These are phyloP conservation scores for Ctenopoma multispine DNA, from an alignment of 2,797 vertebrate genomes.

Conservation along the genomic window DNA sequence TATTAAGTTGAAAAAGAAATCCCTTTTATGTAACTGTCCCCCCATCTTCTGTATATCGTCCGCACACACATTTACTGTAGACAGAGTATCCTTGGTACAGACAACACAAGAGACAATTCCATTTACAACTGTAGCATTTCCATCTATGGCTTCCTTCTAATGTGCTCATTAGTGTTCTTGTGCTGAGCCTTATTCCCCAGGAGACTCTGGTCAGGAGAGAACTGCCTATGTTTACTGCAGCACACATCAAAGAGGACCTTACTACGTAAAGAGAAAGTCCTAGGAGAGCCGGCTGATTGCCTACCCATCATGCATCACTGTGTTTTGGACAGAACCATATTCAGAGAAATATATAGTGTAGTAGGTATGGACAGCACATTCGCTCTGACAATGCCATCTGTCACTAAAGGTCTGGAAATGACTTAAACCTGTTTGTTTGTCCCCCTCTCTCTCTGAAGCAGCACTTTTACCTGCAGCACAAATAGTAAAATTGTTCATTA, in stretches of 20 bases:
- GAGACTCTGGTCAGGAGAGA: conserved; percentile 75
- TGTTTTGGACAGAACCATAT: conserved; percentile 69
- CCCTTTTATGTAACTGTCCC: neutral
- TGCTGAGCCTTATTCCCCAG: conserved; percentile 75
- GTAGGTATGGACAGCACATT: conserved; percentile 24
- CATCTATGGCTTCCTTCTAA: conserved; percentile 82
- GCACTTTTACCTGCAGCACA: neutral
- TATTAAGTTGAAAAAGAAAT: conserved; percentile 11
- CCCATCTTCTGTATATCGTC: neutral
- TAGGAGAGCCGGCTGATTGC: conserved; percentile 73
- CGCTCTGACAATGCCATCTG: conserved; percentile 19
- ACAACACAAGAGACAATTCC: conserved; percentile 71
- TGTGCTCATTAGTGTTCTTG: conserved; percentile 87
- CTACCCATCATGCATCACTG: conserved; percentile 76
- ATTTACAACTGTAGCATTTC: conserved; percentile 83
- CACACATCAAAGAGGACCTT: conserved; percentile 80
- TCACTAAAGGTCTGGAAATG: conserved; percentile 41
- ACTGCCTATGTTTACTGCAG: conserved; percentile 83
- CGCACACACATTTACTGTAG: conserved; percentile 28
- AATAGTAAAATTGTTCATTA: conserved; percentile 8
- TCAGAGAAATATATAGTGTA: conserved; percentile 47
- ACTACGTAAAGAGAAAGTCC: conserved; percentile 72
- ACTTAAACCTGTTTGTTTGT: conserved; percentile 5
- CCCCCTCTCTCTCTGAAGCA: neutral
- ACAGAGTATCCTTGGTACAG: conserved; percentile 46